Evolutionary conservation across 1,140 invertebrate genomes (phyloP).

Genomic region (Drosophila trapezifrons): DNA sequence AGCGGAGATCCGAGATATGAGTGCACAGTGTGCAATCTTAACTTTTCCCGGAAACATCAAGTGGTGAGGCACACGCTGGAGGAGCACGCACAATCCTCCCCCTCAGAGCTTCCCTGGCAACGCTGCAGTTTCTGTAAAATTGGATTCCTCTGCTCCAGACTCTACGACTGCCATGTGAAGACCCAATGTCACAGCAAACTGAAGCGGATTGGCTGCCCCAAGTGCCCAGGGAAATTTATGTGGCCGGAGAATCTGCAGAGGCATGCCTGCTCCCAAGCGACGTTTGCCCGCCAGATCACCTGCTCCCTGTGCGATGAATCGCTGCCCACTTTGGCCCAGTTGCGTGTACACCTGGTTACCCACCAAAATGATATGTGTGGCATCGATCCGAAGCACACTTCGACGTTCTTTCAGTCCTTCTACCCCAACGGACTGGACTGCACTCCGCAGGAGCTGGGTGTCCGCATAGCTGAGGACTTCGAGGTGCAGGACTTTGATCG

Average conservation of each 20-base stretch:
- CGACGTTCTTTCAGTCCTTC: slow-evolving; percentile 52
- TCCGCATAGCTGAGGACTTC: slow-evolving; percentile 56
- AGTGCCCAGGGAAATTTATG: slow-evolving; percentile 75
- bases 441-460: slow-evolving; percentile 39
- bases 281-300: slow-evolving; percentile 18
- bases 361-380: slow-evolving; percentile 57
- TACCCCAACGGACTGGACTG: slow-evolving; percentile 50
- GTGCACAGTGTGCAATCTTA: slow-evolving; percentile 47
- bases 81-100: slow-evolving; percentile 38
- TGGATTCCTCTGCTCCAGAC: slow-evolving; percentile 57
- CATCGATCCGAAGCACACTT: slow-evolving; percentile 31
- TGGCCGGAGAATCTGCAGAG: slow-evolving; percentile 69
- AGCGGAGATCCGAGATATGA: slow-evolving; percentile 37
- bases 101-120: slow-evolving; percentile 21
- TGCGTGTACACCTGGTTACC: slow-evolving; percentile 52
- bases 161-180: slow-evolving; percentile 58
- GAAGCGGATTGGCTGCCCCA: slow-evolving; percentile 54
- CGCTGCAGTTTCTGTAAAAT: slow-evolving; percentile 68
- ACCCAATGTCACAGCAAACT: slow-evolving; percentile 60
- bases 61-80: slow-evolving; percentile 65
- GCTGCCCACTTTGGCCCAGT: slow-evolving; percentile 33
- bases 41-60: slow-evolving; percentile 56
- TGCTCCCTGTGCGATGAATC: slow-evolving; percentile 60
- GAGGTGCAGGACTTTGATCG: slow-evolving; percentile 61
- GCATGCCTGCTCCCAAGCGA: slow-evolving; percentile 55